Percentiles rank a stretch among this genome's conserved stretches.
Conservation (phyloP, 2,888 invertebrate species). For the Malthinus seriepunctatus region DNA sequence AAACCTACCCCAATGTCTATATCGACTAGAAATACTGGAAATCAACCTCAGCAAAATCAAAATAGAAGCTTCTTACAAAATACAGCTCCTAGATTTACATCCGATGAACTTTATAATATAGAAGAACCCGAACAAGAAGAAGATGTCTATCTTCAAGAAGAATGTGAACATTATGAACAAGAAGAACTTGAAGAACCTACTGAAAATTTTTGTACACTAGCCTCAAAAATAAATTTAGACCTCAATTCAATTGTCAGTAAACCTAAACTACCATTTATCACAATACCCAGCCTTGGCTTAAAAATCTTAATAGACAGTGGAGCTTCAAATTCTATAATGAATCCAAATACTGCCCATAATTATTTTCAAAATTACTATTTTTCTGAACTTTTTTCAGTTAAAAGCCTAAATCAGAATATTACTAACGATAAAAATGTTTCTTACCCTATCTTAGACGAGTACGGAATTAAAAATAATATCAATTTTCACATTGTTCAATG, state of each 20-base stretch:
- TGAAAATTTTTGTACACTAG: slow-evolving; percentile 15
- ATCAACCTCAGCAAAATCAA: background rate
- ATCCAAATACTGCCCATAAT: slow-evolving; percentile 1
- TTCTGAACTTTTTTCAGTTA: slow-evolving; percentile 12
- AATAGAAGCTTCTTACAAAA: slow-evolving; percentile 5
- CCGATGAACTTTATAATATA: slow-evolving; percentile 16
- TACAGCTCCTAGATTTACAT: slow-evolving; percentile 10
- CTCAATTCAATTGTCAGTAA: slow-evolving; percentile 15
- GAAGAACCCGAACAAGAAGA: slow-evolving; percentile 8
- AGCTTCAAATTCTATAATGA: slow-evolving; percentile 5
- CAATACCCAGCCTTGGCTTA: slow-evolving; percentile 13
- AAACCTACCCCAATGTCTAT: slow-evolving; percentile 20
- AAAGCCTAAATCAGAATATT: background rate
- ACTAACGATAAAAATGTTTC: slow-evolving; percentile 7
- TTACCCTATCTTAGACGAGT: slow-evolving; percentile 10
- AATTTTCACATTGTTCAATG: slow-evolving; percentile 8
- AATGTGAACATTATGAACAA: background rate
- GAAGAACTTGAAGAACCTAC: background rate
- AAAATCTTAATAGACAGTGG: slow-evolving; percentile 24
- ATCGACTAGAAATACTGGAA: slow-evolving; percentile 10
- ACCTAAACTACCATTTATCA: slow-evolving; percentile 23
- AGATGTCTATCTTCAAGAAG: background rate
- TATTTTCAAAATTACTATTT: slow-evolving; percentile 11
- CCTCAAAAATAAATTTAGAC: slow-evolving; percentile 16
- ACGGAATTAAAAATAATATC: slow-evolving; percentile 7